Base-by-base conservation (phyloP, 2,797 vertebrate species). In the Gallinago nigripennis region DNA sequence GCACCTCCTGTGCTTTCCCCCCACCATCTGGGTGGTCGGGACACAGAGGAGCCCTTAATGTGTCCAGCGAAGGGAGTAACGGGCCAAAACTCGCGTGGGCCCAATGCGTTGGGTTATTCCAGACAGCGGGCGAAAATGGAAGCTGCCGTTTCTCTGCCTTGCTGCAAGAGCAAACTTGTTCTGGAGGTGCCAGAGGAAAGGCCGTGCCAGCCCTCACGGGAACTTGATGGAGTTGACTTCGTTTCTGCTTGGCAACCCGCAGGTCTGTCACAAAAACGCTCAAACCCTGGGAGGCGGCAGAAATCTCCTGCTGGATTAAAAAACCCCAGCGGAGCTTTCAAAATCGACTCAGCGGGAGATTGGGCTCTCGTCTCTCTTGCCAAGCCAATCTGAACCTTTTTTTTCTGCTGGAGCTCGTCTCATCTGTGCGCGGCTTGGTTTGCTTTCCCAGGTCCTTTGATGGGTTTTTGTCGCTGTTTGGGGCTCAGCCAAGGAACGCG, bases 251-350 rank as follows among this genome's bases (percentile, higher is more conserved):
- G 94, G 94, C 93, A 95, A 53, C 92, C 80, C 0, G 0, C 85
- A 79, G 91, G 85, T 83, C 93, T 92, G 92, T 86, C 93, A 79
- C 90, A 94, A 94, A 96, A 88, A 51, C 4, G 1, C 86, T 90
- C 88, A 82, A 63, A 68, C 90, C 90, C 88, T 88, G 93, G 77
- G 94, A 93, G 90, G 88, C 1, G 0, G 90, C 94, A 91, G 87
- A 88, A 88, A 86, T 94, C 88, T 94, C 88, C 93, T 65, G 70
- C 90, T 88, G 91, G 92, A 88, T 96, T 96, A 86, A 93, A 94
- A 93, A 92, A 78, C 54, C 70, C 90, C 92, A 70, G 20, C 19
- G 0, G 90, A 94, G 92, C 90, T 95, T 90, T 94, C 88, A 84
- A 76, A 94, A 94, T 90, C 25, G 7, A 68, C 94, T 90, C 76